Conservation (phyloP, 2,797 vertebrate genomes). For the Poecilia gillii region DNA sequence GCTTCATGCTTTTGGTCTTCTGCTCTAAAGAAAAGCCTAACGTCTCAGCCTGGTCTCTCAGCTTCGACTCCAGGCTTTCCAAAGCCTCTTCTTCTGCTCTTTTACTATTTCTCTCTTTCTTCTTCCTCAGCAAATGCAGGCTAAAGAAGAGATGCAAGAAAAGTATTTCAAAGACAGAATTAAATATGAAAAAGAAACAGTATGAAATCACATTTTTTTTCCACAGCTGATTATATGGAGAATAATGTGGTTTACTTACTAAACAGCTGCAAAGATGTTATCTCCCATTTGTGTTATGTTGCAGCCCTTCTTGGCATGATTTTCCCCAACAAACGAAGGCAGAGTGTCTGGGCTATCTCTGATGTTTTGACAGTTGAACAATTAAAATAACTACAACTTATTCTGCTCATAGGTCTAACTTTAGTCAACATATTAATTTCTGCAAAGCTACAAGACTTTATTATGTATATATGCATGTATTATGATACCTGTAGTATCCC, state of each 20-base stretch:
- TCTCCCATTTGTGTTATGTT: conserved; percentile 89
- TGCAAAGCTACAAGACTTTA: background rate
- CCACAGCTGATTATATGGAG: background rate
- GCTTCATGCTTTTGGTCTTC: conserved; percentile 90
- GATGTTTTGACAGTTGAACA: conserved; percentile 14
- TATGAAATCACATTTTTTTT: background rate
- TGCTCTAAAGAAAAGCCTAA: conserved; percentile 89
- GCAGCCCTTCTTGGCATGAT: conserved; percentile 90
- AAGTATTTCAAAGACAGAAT: background rate
- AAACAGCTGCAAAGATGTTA: conserved; percentile 93
- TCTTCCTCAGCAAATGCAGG: conserved; percentile 85
- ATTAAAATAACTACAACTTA: background rate
- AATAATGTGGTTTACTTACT: conserved; percentile 80
- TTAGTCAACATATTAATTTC: background rate
- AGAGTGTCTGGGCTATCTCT: conserved; percentile 92
- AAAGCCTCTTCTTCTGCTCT: conserved; percentile 74
- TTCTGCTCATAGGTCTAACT: background rate
- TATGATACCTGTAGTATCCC: conserved; percentile 94
- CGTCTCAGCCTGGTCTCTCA: conserved; percentile 83
- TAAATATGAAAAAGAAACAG: background rate
- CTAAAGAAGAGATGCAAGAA: conserved; percentile 65
- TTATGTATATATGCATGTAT: conserved; percentile 56
- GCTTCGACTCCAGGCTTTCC: conserved; percentile 84
- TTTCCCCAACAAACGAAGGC: conserved; percentile 91
- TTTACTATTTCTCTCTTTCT: conserved; percentile 83